A percentile compares a stretch with the other conserved stretches of the same genome.
Conservation (phyloP, 2,888 invertebrate species). For the Erannis defoliaria region DNA sequence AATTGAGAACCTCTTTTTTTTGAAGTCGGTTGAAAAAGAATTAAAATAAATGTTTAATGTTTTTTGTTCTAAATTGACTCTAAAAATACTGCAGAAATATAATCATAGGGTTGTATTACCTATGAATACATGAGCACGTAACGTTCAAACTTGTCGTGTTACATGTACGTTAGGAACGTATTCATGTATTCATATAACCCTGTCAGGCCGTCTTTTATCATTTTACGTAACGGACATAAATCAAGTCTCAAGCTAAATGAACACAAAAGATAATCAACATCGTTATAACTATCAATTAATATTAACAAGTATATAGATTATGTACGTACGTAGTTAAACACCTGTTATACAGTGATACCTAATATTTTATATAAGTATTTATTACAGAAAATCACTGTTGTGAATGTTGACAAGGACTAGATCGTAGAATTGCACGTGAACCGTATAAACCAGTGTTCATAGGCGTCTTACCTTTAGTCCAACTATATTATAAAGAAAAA, state of each 20-base stretch:
- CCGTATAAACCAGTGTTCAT: neutral
- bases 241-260: conserved; percentile 35
- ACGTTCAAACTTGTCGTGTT: too few species aligned
- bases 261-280: conserved; percentile 72
- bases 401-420: conserved; percentile 54
- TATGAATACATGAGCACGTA: too few species aligned
- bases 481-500: too few species aligned
- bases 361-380: conserved; percentile 75
- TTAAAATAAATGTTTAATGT: too few species aligned
- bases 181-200: too few species aligned
- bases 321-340: conserved; percentile 81
- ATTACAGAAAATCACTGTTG: conserved; percentile 67
- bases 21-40: too few species aligned
- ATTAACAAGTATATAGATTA: conserved; percentile 85
- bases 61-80: too few species aligned
- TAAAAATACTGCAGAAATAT: too few species aligned
- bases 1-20: too few species aligned
- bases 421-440: neutral
- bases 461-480: too few species aligned
- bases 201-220: neutral
- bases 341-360: conserved; percentile 86
- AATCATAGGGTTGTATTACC: too few species aligned
- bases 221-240: conserved; percentile 33
- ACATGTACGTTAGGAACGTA: too few species aligned
- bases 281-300: conserved; percentile 81